phyloP scores from a whole-genome alignment of 2,888 invertebrate genomes.

The Helicoverpa assulta region DNA sequence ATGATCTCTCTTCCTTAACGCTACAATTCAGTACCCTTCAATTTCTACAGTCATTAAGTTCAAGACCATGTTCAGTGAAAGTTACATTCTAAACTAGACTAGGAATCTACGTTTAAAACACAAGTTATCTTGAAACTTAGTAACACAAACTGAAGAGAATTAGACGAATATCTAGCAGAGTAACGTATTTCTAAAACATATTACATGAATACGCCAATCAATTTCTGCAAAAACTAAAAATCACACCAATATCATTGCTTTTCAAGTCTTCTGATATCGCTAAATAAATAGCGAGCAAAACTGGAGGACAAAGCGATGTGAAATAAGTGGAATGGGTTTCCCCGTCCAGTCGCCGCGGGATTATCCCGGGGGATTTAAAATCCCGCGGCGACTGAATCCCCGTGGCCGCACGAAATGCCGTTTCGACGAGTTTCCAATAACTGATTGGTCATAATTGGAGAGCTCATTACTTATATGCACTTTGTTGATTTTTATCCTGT shows the following conservation, averaged over 20 bases:
- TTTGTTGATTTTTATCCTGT: slow-evolving; percentile 11
- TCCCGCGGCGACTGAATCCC: slow-evolving; percentile 49
- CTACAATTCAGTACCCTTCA: not conserved
- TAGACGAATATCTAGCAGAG: too few species aligned
- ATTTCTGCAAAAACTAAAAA: not conserved
- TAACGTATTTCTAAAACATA: not conserved
- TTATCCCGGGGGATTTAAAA: slow-evolving; percentile 58
- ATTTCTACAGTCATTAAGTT: slow-evolving; percentile 11
- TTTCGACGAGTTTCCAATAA: slow-evolving; percentile 49
- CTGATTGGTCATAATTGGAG: slow-evolving; percentile 55
- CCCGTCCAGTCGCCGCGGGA: slow-evolving; percentile 50
- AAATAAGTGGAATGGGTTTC: slow-evolving; percentile 46
- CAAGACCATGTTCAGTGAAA: slow-evolving; percentile 16
- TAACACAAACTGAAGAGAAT: slow-evolving; percentile 8
- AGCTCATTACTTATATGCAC: slow-evolving; percentile 31
- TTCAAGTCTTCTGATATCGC: slow-evolving; percentile 31
- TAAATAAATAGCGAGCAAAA: slow-evolving; percentile 41
- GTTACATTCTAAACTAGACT: slow-evolving; percentile 20
- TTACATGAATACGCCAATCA: slow-evolving; percentile 39
- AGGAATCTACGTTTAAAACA: slow-evolving; percentile 15
- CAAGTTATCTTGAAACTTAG: slow-evolving; percentile 10
- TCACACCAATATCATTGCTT: slow-evolving; percentile 32
- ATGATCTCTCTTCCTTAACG: too few species aligned
- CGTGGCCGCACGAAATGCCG: slow-evolving; percentile 51
- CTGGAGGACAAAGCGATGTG: slow-evolving; percentile 31